phyloP scores from a whole-genome alignment of 2,113 vertebrate species.

The Orthonyx spaldingii region DNA sequence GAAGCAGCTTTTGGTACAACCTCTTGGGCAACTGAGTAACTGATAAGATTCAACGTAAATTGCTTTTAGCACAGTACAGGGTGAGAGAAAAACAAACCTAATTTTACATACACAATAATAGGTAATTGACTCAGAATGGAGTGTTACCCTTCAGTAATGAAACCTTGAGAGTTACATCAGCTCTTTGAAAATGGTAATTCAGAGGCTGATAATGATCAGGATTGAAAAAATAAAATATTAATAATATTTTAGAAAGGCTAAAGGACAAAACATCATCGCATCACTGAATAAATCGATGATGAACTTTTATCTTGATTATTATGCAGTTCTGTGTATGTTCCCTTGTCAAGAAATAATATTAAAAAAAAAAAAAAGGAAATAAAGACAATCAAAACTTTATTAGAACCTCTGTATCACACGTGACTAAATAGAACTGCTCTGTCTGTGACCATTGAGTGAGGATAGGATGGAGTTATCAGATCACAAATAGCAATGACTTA shows the following conservation, averaged over 20 bases:
- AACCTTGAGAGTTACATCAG: background rate
- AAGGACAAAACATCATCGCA: background rate
- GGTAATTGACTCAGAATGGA: background rate
- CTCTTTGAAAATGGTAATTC: background rate
- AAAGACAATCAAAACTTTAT: background rate
- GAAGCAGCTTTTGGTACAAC: background rate
- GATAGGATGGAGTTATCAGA: background rate
- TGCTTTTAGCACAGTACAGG: background rate
- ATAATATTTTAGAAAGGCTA: background rate
- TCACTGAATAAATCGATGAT: background rate
- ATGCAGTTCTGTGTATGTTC: background rate
- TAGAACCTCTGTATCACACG: background rate
- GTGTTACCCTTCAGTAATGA: background rate
- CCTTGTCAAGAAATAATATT: background rate
- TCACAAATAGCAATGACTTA: background rate
- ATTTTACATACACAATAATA: background rate
- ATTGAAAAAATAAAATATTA: background rate
- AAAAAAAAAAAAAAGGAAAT: background rate
- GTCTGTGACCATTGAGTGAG: background rate
- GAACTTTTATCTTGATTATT: background rate
- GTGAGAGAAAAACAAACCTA: background rate
- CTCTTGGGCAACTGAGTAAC: background rate
- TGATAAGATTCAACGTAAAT: background rate
- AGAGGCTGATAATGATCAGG: background rate
- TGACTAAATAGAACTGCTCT: background rate